Evolutionary conservation across 2,113 vertebrate genomes (phyloP).

Genomic region (Lota lota): DNA sequence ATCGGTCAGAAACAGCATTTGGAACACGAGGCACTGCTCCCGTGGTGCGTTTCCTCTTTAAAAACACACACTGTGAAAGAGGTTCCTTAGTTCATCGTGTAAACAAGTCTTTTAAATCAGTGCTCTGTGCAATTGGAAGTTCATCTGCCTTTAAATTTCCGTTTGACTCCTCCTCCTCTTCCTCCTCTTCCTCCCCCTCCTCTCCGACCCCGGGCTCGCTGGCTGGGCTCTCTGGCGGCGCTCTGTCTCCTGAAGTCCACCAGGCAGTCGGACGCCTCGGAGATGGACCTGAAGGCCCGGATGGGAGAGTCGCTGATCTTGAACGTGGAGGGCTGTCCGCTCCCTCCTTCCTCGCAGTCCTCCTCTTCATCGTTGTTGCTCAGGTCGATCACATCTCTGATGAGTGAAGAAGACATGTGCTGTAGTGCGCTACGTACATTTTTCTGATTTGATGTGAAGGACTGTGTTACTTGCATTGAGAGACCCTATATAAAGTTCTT

Average conservation of each 20-base stretch:
- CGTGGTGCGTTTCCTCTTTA: too few species aligned
- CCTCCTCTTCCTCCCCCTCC: conserved; percentile 33
- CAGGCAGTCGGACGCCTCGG: conserved; percentile 73
- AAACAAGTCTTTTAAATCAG: too few species aligned
- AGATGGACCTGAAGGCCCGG: conserved; percentile 75
- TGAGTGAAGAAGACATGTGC: background rate
- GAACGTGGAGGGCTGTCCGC: background rate
- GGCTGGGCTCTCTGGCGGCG: conserved; percentile 44
- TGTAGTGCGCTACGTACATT: too few species aligned
- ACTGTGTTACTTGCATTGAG: too few species aligned
- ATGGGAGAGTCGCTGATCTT: conserved; percentile 71
- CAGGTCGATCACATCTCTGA: conserved; percentile 57
- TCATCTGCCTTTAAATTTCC: too few species aligned
- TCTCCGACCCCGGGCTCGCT: conserved; percentile 37
- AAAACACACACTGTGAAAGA: too few species aligned
- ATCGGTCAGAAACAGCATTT: too few species aligned
- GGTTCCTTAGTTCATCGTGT: too few species aligned
- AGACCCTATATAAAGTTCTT: too few species aligned
- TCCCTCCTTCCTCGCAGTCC: background rate
- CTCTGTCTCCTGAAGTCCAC: conserved; percentile 73
- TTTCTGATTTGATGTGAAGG: too few species aligned
- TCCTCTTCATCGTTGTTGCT: conserved; percentile 21
- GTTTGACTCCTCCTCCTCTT: conserved; percentile 19
- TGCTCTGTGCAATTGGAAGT: too few species aligned
- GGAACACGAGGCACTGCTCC: too few species aligned